Evolutionary conservation across 2,888 invertebrate species (phyloP).

Genomic region (Caenorhabditis sinica): DNA sequence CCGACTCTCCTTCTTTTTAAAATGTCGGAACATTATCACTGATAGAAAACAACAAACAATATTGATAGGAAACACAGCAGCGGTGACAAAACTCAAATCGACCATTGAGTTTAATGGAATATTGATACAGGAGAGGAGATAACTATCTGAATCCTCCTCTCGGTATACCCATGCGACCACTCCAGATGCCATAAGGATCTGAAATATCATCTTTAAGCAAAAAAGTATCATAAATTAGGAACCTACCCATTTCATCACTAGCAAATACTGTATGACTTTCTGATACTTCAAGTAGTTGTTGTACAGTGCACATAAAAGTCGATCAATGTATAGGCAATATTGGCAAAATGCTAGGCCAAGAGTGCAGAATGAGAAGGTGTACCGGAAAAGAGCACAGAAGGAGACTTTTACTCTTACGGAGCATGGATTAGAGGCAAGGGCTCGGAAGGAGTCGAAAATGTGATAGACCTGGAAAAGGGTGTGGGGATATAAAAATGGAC

Average conservation of each 20-base stretch:
- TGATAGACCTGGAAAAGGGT: conserved; percentile 34
- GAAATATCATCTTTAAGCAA: conserved; percentile 8
- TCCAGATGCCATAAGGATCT: conserved; percentile 13
- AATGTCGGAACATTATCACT: conserved; percentile 46
- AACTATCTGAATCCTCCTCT: conserved; percentile 34
- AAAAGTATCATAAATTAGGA: too few relatives aligned
- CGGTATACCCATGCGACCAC: conserved; percentile 43
- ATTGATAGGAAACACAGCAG: conserved; percentile 44
- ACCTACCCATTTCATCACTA: conserved; percentile 40
- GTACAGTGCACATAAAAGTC: conserved; percentile 34
- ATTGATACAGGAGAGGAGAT: conserved; percentile 59
- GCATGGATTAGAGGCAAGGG: conserved; percentile 22
- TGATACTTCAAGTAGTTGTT: conserved; percentile 31
- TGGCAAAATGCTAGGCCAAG: conserved; percentile 43
- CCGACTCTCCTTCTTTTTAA: conserved; percentile 47
- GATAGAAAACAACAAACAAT: conserved; percentile 49
- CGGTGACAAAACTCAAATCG: conserved; percentile 45
- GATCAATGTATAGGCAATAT: conserved; percentile 56
- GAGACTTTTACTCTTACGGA: conserved; percentile 37
- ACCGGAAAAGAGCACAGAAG: conserved; percentile 49
- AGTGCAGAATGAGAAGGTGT: conserved; percentile 49
- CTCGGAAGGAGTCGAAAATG: conserved; percentile 40
- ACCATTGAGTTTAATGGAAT: conserved; percentile 42
- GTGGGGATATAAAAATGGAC: neutral
- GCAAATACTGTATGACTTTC: conserved; percentile 12